Percentiles rank a stretch among this genome's conserved stretches.
phyloP scores from a whole-genome alignment of 2,797 vertebrate species.

The Bradypus variegatus region DNA sequence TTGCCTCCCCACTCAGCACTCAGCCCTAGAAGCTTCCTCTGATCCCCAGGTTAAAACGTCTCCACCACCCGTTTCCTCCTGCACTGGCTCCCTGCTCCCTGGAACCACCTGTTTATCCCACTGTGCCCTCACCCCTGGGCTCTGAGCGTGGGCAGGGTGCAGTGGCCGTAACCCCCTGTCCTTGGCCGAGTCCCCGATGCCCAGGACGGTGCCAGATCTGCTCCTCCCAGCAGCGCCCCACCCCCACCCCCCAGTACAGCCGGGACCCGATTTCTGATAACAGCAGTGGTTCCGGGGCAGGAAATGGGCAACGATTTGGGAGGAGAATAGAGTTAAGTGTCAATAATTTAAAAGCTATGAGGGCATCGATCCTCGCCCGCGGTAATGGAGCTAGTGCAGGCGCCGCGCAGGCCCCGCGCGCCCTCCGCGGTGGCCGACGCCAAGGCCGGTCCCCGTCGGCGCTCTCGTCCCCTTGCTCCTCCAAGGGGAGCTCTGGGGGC shows the following conservation, averaged over 20 bases:
- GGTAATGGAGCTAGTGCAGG: not conserved
- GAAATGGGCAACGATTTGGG: not conserved
- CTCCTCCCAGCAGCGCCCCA: too few species aligned
- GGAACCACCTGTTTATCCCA: not conserved
- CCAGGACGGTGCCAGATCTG: rapidly evolving
- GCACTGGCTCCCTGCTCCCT: not conserved
- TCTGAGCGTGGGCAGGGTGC: rapidly evolving
- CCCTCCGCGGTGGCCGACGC: not conserved
- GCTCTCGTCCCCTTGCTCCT: not conserved
- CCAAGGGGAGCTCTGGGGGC: not conserved
- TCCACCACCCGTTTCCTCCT: rapidly evolving
- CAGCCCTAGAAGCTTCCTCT: not conserved
- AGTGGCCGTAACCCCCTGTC: not conserved
- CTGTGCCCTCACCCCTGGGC: not conserved
- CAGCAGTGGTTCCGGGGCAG: not conserved
- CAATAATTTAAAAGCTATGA: not conserved
- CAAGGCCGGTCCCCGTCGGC: not conserved
- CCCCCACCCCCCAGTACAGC: not conserved
- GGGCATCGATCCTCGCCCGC: not conserved
- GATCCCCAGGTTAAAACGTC: not conserved
- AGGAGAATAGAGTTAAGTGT: not conserved
- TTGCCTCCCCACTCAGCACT: too few species aligned
- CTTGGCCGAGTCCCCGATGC: not conserved
- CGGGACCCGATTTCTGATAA: not conserved
- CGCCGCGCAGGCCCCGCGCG: rapidly evolving